phyloP scores from a whole-genome alignment of 30 jellyfish, hydroid and myxozoan genomes.

The Phacellophora camtschatica region DNA sequence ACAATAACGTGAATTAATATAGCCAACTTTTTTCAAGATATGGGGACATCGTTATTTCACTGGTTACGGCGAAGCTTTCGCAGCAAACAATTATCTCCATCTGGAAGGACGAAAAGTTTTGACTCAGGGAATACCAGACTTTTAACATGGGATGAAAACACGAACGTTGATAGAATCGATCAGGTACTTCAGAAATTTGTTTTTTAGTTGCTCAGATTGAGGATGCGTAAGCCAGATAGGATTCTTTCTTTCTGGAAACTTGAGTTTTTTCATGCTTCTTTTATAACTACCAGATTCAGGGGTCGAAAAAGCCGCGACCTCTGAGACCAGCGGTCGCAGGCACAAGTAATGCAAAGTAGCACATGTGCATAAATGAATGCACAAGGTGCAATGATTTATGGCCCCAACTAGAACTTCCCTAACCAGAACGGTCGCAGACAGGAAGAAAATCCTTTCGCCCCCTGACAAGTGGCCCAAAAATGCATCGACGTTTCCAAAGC shows the following conservation, averaged over 20 bases:
- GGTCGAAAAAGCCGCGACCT: too few relatives aligned
- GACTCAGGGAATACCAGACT: slow-evolving; percentile 40
- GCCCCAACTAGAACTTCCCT: too few relatives aligned
- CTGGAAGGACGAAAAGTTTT: slow-evolving; percentile 17
- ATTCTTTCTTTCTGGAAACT: neutral
- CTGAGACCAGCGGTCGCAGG: too few relatives aligned
- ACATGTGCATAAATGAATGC: too few relatives aligned
- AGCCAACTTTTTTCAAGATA: slow-evolving; percentile 23
- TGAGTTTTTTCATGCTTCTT: neutral
- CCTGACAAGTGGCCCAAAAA: too few relatives aligned
- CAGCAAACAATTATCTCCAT: slow-evolving; percentile 11
- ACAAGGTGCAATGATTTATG: too few relatives aligned
- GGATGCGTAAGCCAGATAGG: neutral
- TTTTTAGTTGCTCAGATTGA: neutral
- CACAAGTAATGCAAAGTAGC: too few relatives aligned
- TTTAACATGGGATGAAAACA: slow-evolving; percentile 64
- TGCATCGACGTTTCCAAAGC: too few relatives aligned
- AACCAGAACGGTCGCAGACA: too few relatives aligned
- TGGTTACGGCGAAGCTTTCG: slow-evolving; percentile 63
- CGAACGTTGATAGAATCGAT: slow-evolving; percentile 78
- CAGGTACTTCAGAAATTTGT: slow-evolving; percentile 39
- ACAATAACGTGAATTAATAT: too few relatives aligned
- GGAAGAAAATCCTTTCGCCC: too few relatives aligned
- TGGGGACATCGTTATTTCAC: slow-evolving; percentile 41
- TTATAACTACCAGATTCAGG: too few relatives aligned